Conservation (phyloP, 1,140 invertebrate species). For the Drosophila insularis region DNA sequence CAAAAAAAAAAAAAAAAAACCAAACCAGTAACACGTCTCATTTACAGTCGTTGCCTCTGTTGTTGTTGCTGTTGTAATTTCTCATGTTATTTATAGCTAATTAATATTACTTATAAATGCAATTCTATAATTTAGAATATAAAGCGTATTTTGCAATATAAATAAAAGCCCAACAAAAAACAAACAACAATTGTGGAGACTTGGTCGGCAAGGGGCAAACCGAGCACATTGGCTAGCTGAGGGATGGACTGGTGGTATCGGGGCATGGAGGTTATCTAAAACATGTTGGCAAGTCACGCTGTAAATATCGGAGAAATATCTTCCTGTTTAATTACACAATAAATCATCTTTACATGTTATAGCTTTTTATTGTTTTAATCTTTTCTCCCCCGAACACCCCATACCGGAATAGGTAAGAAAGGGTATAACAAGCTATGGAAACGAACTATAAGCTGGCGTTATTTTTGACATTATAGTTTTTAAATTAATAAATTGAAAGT, state of each 20-base stretch:
- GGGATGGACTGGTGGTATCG: not conserved
- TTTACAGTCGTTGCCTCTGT: not conserved
- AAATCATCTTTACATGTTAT: slow-evolving; percentile 73
- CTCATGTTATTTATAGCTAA: slow-evolving; percentile 79
- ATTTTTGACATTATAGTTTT: too few relatives aligned
- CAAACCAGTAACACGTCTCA: slow-evolving; percentile 61
- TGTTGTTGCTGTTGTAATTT: slow-evolving; percentile 40
- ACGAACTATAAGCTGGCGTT: too few relatives aligned
- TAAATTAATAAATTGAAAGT: too few relatives aligned
- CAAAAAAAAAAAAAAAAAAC: slow-evolving; percentile 14
- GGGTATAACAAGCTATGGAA: too few relatives aligned
- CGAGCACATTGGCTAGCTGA: not conserved
- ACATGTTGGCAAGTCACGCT: slow-evolving; percentile 74
- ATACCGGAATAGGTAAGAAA: not conserved
- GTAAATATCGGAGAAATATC: slow-evolving; percentile 63
- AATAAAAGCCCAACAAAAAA: slow-evolving; percentile 62
- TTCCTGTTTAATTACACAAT: slow-evolving; percentile 78
- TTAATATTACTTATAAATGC: slow-evolving; percentile 81
- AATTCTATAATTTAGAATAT: slow-evolving; percentile 77
- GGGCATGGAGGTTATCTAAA: slow-evolving; percentile 22
- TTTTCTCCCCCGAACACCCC: not conserved
- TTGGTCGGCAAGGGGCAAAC: not conserved
- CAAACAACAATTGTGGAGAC: slow-evolving; percentile 28
- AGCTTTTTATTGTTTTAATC: slow-evolving; percentile 50
- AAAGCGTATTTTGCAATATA: slow-evolving; percentile 61